Base-by-base conservation (phyloP, 2,113 vertebrate species). In the Neopipo cinnamomea region DNA sequence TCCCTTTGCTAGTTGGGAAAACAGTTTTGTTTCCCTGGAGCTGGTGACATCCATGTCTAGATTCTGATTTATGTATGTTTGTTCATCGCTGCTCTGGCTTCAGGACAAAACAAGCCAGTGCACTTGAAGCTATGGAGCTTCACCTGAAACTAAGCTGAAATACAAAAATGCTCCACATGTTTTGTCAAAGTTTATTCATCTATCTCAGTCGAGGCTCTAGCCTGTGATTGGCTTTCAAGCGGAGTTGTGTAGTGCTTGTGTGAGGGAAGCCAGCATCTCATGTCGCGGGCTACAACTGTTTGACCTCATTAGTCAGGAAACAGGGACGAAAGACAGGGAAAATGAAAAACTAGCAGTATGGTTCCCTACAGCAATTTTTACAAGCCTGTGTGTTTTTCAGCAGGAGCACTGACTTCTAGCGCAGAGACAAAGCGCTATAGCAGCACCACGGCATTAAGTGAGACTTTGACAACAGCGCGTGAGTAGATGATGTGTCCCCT, bases 351-450 rank as follows among this genome's bases (percentile, higher is more conserved):
- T 39, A 80, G 8, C 8, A 1, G 37, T 33, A 39, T 3, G 20
- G 12, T 63, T 28, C 49, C 62, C 49, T 77, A 68, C 27, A 58
- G 53, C 15, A 35, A 20, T 56, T 84, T 97, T 90, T 90, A 74
- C 91, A 89, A 83, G 37, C 10, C 19, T 74, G 41, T 95, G 80
- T 95, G 47, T 59, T 94, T 97, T 97, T 86, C 72, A 96, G 56
- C 62, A 95, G 93, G 39, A 78, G 10, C 9, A 0, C 8, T 28
- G 39, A 67, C 47, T 95, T 92, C 88, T 66, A 46, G 3, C 8
- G 1, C 52, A 70, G 83, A 77, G 41, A 67, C 39, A 37, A 73
- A 58, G 88, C 28, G 17, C 39, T 61, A 58, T 12, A 65, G 39
- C 41, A 78, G 33, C 44, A 5, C n/a, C 65, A 67, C 37, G 72